Evolutionary conservation across 2,797 vertebrate species (phyloP), one percentile per base, ranked within the genome.

Genomic region (Florisuga fusca): DNA sequence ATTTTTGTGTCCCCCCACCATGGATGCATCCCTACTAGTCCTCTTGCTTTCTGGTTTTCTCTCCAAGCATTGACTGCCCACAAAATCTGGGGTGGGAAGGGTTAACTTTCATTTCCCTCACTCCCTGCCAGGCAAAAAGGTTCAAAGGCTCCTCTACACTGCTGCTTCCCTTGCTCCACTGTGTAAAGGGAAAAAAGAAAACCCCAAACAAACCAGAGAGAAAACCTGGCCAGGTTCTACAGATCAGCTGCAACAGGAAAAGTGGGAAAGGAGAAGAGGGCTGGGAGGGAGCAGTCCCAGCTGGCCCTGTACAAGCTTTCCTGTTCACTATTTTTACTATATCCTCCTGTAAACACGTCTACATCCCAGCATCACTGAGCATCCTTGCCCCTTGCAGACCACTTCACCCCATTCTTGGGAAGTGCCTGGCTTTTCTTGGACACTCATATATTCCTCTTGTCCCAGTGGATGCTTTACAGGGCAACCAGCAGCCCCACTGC

Each of bases 201-300:
- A 15, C 12, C 48, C 85, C 38, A 84, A 84, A 90, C 71, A 88
- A 79, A 36, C 31, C 83, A 77, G 64, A 91, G 55, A 85, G 25
- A 90, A 92, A 95, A 94, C 62, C 26, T 77, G 71, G 67, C 62
- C 69, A 66, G 46, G 38, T 88, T 93, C 94, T 93, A 96, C 50
- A 95, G 89, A 83, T 81, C 67, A 90, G 29, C 66, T 77, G 59
- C 77, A 72, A 92, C 84, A 94, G 58, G 63, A 66, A 87, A 94
- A 84, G 43, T 63, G 76, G 64, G 41, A 80, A 64, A 25, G 33
- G 64, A 88, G 64, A 63, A 95, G 74, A 87, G 58, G 62, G 64
- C 57, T 80, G 79, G 55, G 61, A 91, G 25, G 36, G 64, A 88
- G 64, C 66, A 95, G 23, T 27, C 51, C 55, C 45, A 55, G 46